phyloP scores from a whole-genome alignment of 2,113 vertebrate species.

The Leucoraja erinaceus region DNA sequence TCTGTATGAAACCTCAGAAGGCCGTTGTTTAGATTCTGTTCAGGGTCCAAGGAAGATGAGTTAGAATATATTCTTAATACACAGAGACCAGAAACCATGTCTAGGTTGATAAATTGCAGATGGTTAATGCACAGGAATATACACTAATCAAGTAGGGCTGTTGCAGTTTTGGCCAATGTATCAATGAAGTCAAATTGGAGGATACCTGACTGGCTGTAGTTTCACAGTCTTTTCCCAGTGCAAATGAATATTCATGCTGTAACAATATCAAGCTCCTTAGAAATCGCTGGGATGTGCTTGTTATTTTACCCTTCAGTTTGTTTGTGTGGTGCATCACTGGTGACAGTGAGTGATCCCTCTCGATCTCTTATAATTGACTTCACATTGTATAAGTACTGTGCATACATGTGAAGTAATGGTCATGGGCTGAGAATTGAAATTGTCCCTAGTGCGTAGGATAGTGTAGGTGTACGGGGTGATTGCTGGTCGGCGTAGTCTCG shows the following conservation, averaged over 20 bases:
- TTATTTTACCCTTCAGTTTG: neutral
- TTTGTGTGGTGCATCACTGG: neutral
- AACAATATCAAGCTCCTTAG: neutral
- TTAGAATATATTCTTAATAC: neutral
- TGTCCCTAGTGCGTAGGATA: too few species aligned
- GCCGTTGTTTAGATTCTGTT: neutral
- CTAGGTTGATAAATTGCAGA: neutral
- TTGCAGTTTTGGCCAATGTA: neutral
- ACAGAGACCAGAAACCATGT: neutral
- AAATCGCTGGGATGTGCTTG: neutral
- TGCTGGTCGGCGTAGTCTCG: too few species aligned
- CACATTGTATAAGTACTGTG: neutral
- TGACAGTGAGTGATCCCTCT: neutral
- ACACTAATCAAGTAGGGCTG: neutral
- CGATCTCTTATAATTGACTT: neutral
- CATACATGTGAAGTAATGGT: neutral
- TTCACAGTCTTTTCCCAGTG: neutral
- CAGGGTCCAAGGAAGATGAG: neutral
- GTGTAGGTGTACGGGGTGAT: too few species aligned
- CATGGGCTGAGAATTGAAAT: neutral
- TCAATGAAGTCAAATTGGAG: neutral
- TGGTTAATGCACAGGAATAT: neutral
- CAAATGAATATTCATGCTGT: neutral
- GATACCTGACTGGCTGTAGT: neutral
- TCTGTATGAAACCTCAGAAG: neutral